Evolutionary conservation across 1,140 invertebrate species (phyloP).

Genomic region (Potamilus streckersoni): DNA sequence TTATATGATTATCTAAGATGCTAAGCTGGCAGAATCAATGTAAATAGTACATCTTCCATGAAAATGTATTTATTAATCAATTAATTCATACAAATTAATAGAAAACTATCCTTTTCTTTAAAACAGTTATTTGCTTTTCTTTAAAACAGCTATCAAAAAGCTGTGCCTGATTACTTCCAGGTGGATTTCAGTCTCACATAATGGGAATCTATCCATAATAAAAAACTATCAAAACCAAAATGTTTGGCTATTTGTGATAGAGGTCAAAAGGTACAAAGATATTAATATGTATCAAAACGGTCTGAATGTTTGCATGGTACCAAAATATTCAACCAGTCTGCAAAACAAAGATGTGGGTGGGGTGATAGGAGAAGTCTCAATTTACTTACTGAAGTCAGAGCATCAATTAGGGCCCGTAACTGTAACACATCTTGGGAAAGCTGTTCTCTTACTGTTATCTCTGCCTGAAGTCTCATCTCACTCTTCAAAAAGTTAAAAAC

Average conservation of each 20-base stretch:
- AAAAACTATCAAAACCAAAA: too few species aligned
- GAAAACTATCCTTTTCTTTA: too few species aligned
- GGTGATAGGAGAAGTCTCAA: neutral
- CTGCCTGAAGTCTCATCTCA: constrained; percentile 53
- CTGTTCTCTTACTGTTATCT: constrained; percentile 57
- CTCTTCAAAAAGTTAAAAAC: constrained; percentile 37
- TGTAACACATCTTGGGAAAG: constrained; percentile 59
- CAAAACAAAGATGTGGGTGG: neutral
- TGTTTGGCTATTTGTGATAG: neutral
- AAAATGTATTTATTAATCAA: too few species aligned
- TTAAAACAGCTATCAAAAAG: too few species aligned
- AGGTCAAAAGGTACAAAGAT: neutral
- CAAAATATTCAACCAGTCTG: neutral
- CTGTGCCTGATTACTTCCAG: too few species aligned
- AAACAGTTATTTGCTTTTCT: too few species aligned
- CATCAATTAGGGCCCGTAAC: constrained; percentile 53
- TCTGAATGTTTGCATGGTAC: neutral
- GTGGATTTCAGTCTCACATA: too few species aligned
- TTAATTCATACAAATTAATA: too few species aligned
- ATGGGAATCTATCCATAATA: too few species aligned
- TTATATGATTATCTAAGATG: too few species aligned
- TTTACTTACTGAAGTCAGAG: constrained; percentile 56
- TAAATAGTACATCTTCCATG: too few species aligned
- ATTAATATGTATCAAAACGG: neutral
- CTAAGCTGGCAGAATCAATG: too few species aligned